Percentiles rank a stretch among this genome's conserved stretches.
Conservation (phyloP, 1,140 invertebrate species). For the Prorops nasuta region DNA sequence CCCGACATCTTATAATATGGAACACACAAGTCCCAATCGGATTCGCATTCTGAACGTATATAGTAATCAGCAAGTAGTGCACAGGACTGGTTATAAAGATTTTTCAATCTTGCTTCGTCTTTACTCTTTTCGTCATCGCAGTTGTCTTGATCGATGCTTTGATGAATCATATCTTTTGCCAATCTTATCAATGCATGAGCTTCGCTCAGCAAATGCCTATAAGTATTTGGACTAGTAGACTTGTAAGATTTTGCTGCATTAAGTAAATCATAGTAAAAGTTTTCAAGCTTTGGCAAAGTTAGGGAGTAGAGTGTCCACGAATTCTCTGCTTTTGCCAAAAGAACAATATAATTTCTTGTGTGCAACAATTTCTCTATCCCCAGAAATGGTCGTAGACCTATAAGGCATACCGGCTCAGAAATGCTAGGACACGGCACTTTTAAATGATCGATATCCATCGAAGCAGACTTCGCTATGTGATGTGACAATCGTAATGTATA, state of each 20-base stretch:
- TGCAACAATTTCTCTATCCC: conserved; percentile 67
- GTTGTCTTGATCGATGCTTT: conserved; percentile 18
- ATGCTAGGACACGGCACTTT: conserved; percentile 58
- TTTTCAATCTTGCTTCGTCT: conserved; percentile 49
- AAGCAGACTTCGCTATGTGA: conserved; percentile 47
- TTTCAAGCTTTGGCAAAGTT: conserved; percentile 61
- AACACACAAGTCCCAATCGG: conserved; percentile 60
- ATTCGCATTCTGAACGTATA: conserved; percentile 58
- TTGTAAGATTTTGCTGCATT: conserved; percentile 66
- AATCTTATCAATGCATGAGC: conserved; percentile 64
- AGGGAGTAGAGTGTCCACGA: conserved; percentile 70
- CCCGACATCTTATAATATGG: conserved; percentile 64
- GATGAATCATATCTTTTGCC: conserved; percentile 43
- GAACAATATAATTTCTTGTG: conserved; percentile 63
- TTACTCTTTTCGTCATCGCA: conserved; percentile 31
- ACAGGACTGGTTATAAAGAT: conserved; percentile 62
- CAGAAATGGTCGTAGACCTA: conserved; percentile 72
- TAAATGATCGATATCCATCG: conserved; percentile 37
- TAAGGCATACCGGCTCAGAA: conserved; percentile 68
- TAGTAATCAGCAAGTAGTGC: conserved; percentile 66
- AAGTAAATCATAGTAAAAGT: conserved; percentile 66
- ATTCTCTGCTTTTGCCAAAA: conserved; percentile 65
- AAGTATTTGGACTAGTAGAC: conserved; percentile 60
- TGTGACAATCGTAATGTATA: conserved; percentile 71
- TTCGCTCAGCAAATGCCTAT: conserved; percentile 67